Conservation (phyloP, 37 sponge, comb jelly and placozoan genomes). For the Trichoplax adhaerens region DNA sequence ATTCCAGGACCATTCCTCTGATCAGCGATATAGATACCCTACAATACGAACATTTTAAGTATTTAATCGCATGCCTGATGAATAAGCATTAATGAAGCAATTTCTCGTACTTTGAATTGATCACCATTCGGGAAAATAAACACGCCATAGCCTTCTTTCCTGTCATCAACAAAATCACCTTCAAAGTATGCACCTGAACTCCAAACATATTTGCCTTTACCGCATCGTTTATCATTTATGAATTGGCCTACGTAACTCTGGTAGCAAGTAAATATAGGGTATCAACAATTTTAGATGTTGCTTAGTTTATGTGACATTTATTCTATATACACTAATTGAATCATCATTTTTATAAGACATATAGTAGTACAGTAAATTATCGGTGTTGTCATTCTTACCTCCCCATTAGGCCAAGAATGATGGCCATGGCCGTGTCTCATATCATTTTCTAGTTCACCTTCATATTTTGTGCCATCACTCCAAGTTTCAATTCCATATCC, state of each 20-base stretch:
- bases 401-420: conserved; percentile 51
- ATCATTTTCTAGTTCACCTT: conserved; percentile 41
- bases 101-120: conserved; percentile 35
- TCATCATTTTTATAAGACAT: background rate
- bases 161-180: conserved; percentile 40
- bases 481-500: conserved; percentile 49
- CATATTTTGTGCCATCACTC: conserved; percentile 49
- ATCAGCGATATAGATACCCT: conserved; percentile 54
- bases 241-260: conserved; percentile 65
- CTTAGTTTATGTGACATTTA: background rate
- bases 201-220: conserved; percentile 62
- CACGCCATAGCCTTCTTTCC: conserved; percentile 47
- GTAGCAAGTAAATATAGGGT: background rate
- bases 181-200: conserved; percentile 47
- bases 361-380: background rate
- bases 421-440: conserved; percentile 38
- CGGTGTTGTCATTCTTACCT: conserved; percentile 13
- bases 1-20: conserved; percentile 27
- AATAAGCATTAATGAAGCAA: too few species aligned
- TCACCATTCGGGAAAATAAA: conserved; percentile 46
- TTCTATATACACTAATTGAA: background rate
- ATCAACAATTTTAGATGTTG: background rate
- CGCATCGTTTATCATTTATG: conserved; percentile 39
- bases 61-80: too few species aligned
- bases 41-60: background rate